Evolutionary conservation across 2,888 invertebrate genomes (phyloP), one percentile per base, ranked within the genome.

Genomic region (Agrotis puta): DNA sequence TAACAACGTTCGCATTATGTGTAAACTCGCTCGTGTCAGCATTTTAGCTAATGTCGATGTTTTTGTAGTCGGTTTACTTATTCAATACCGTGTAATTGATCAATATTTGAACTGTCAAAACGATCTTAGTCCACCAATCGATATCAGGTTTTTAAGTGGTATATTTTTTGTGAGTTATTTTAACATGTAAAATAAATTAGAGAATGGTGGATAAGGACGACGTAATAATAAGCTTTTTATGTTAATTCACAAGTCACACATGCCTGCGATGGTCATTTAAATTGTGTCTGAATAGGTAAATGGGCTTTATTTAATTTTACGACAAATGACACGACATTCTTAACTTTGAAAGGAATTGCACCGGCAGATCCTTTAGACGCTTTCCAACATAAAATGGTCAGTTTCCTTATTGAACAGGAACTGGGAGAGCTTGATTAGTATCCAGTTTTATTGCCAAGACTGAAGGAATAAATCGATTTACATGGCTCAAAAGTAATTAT

Each of bases 401-500:
- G 51, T 77, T 79, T 68, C 69, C 68, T 64, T 69, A 65, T 69
- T 51, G 51, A 24, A 45, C 47, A 61, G 43, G 53, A 61, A 65
- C 56, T 48, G 43, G 50, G 18, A 50, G 47, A 47, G 24, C 24
- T 27, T 50, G 45, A 59, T 57, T 33, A 69, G 53, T 58, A 27
- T n/a, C 22, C 56, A 51, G 45, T 51, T 69, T 69, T 70, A 70
- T 57, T 47, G 47, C 47, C 18, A 45, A 65, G 33, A 45, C 13
- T 50, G 53, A 47, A 65, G 57, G 48, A 65, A 73, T 72, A 80
- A 81, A 79, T 80, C 63, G 63, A 79, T 83, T 77, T 67, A 57
- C 65, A 64, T 77, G 79, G 68, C 62, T 57, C 18, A 72, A 62
- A 77, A 82, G 77, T 70, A 80, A 77, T 84, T 82, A 84, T 83